Evolutionary conservation across 1,140 invertebrate species (phyloP), one percentile per base, ranked within the genome.

Genomic region (Leptoteleia sp.): DNA sequence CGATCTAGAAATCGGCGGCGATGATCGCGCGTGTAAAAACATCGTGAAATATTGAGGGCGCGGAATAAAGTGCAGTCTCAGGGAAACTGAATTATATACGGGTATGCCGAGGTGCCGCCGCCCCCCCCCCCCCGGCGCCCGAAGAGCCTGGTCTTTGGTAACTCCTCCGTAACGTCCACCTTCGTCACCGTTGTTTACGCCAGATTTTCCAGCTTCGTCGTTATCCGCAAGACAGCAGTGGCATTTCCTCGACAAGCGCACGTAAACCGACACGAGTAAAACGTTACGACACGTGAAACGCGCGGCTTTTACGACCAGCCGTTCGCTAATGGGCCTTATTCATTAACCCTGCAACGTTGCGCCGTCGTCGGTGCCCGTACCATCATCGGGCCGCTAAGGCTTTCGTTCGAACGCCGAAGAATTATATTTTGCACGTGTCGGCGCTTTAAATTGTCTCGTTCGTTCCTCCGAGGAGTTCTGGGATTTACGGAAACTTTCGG

Each of bases 11-110:
- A 72, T 72, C 19, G 47, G 8, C 57, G 38, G 16, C 48, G 57
- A 64, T 64, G 67, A 52, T 61, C 67, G 55, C 27, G 37, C 37
- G 38, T 47, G 45, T 72, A 72, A 72, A 64, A 72, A 72, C 48
- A 72, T 15, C 31, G 25, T 72, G 40, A 72, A 72, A 62, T 72
- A 72, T 72, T 72, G 57, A 72, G 19, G 13, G 47, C 16, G 11
- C 1, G 12, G 19, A n/a, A 54, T 52, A 62, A 62, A 45, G 50
- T 55, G 62, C 48, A 43, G 52, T 43, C 15, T 25, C 15, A 57
- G 48, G 62, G 48, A 54, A 15, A 9, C 4, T 59, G 35, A 48
- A 47, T 43, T 59, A 61, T 50, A 59, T 48, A 70, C 50, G 12
- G 29, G 3, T 17, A 40, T 17, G 50, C 37, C 31, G 11, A 64